Evolutionary conservation across 2,888 invertebrate genomes (phyloP).

Genomic region (Antitype chi): DNA sequence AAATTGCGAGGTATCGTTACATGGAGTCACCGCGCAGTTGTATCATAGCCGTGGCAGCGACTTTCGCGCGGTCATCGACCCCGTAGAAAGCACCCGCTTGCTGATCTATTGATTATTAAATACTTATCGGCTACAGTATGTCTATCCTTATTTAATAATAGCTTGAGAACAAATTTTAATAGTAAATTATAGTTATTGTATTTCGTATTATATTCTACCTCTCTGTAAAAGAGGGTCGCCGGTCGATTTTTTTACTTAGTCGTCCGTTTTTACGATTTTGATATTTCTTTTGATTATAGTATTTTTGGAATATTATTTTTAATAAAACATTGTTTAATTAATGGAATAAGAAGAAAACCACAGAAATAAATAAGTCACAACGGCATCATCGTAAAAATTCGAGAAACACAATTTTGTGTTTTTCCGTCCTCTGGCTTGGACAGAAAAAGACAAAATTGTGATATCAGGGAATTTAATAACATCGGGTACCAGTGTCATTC

Average conservation of each 20-base stretch:
- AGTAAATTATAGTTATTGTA: neutral
- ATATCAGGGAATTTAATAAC: neutral
- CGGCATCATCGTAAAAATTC: neutral
- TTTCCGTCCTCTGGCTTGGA: too few relatives aligned
- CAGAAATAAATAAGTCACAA: neutral
- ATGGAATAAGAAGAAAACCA: neutral
- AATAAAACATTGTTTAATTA: neutral
- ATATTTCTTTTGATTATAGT: neutral
- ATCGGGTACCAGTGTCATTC: neutral
- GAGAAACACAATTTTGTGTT: too few relatives aligned
- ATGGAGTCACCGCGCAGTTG: constrained; percentile 61
- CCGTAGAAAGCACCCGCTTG: constrained; percentile 74
- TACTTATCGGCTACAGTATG: constrained; percentile 52
- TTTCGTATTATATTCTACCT: neutral
- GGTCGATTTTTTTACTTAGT: neutral
- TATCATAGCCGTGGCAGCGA: constrained; percentile 64
- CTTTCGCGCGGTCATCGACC: constrained; percentile 79
- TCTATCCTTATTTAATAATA: constrained; percentile 52
- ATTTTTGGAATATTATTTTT: too few relatives aligned
- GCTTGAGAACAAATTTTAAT: neutral
- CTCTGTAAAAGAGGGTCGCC: neutral
- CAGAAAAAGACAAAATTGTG: neutral
- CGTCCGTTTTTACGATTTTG: neutral
- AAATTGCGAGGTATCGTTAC: constrained; percentile 49
- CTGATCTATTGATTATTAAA: constrained; percentile 64